A percentile compares a stretch with the other conserved stretches of the same genome.
Evolutionary conservation across 1,140 invertebrate genomes (phyloP).

Genomic region (Pantala flavescens): DNA sequence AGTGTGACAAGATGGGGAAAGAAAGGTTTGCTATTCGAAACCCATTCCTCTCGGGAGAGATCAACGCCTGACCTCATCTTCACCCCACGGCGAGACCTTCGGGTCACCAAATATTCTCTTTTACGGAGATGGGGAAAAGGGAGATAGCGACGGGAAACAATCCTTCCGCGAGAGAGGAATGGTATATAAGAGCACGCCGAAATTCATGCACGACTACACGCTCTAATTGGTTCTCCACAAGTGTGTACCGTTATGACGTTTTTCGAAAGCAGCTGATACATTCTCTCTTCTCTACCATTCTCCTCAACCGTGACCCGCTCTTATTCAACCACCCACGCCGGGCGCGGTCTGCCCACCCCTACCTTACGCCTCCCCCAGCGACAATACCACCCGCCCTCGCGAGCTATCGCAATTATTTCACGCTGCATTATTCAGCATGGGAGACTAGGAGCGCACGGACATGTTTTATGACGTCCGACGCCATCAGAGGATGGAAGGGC

Average conservation of each 20-base stretch:
- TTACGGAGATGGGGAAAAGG: background rate
- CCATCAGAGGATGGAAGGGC: background rate
- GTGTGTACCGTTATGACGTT: slow-evolving; percentile 8
- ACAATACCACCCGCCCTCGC: background rate
- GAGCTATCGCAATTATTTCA: background rate
- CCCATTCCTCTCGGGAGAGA: background rate
- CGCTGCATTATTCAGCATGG: background rate
- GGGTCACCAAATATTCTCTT: background rate
- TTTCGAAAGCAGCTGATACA: slow-evolving; percentile 9
- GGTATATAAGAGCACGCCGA: background rate
- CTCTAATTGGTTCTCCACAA: background rate
- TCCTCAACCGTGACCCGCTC: background rate
- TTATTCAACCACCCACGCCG: background rate
- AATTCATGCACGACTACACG: slow-evolving; percentile 8
- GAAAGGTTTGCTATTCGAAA: background rate
- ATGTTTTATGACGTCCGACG: background rate
- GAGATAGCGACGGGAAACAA: background rate
- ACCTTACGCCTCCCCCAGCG: background rate
- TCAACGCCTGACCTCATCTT: background rate
- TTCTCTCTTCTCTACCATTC: background rate
- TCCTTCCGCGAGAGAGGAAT: slow-evolving; percentile 7
- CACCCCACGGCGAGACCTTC: background rate
- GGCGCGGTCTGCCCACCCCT: background rate
- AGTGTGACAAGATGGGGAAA: background rate
- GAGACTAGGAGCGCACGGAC: background rate